Conservation (phyloP, 2,888 invertebrate genomes). For the Watsonalla binaria region DNA sequence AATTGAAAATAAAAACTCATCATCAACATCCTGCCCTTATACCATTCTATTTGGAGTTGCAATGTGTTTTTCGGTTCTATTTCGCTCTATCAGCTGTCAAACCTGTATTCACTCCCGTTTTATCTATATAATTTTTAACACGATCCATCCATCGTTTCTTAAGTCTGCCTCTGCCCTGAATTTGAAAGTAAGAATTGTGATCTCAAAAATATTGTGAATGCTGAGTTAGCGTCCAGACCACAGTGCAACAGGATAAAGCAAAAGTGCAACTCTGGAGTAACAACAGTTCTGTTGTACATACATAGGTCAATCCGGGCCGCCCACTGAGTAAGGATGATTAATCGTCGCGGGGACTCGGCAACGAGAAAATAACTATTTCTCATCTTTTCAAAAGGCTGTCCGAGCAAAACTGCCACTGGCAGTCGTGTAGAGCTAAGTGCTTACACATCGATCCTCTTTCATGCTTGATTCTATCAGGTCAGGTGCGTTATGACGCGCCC, state of each 20-base stretch:
- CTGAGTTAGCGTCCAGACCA: slow-evolving; percentile 8
- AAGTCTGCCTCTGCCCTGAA: too few species aligned
- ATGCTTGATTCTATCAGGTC: slow-evolving; percentile 38
- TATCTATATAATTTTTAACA: too few species aligned
- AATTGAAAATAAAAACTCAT: too few species aligned
- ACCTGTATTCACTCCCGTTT: too few species aligned
- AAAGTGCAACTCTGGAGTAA: slow-evolving; percentile 35
- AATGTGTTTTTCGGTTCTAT: too few species aligned
- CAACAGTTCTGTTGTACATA: slow-evolving; percentile 28
- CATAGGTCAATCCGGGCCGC: slow-evolving; percentile 61
- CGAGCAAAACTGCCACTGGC: slow-evolving; percentile 58
- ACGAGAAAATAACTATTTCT: slow-evolving; percentile 69
- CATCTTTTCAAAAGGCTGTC: slow-evolving; percentile 66
- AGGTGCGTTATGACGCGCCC: slow-evolving; percentile 19
- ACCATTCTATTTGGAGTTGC: too few species aligned
- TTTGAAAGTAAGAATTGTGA: too few species aligned
- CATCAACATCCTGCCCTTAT: too few species aligned
- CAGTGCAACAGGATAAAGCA: slow-evolving; percentile 21
- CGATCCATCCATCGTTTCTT: too few species aligned
- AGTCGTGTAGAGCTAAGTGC: slow-evolving; percentile 53
- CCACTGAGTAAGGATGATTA: slow-evolving; percentile 64
- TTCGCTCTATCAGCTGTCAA: too few species aligned
- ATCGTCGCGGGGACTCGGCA: slow-evolving; percentile 57
- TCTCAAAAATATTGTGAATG: background rate
- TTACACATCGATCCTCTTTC: slow-evolving; percentile 46